Evolutionary conservation across 2,797 vertebrate species (phyloP), one percentile per base, ranked within the genome.

Genomic region (Poeciliopsis gracilis): DNA sequence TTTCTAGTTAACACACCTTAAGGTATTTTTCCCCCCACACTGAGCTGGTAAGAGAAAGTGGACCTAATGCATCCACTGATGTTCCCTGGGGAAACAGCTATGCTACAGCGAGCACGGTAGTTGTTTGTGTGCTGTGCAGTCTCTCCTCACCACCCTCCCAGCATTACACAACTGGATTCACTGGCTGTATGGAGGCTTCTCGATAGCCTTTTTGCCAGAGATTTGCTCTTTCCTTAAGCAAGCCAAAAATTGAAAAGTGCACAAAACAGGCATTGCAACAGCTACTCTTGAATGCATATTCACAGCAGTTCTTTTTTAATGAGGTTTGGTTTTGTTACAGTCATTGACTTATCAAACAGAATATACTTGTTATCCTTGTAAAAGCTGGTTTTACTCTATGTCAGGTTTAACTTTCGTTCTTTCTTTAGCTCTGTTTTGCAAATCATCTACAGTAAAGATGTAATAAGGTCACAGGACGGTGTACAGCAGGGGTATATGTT

Each of bases 91-190:
- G 82, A n/a, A 53, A 49, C 63, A 84, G 79, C 75, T 51, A 72
- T 72, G 79, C 81, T 74, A 73, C 78, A 66, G 67, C 51, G 73
- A 82, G 76, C 85, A 77, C 80, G 59, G 63, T 51, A 45, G n/a
- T 59, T 87, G 77, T 79, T 72, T 72, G 55, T 79, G 71, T 81
- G 41, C 55, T 76, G 33, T 51, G 47, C 59, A 30, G 55, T 13
- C n/a, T 13, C 55, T 28, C 16, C 16, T 9, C 51, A 53, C 20
- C 30, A n/a, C 59, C 63, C 53, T 49, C 55, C 71, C 38, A 73
- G 83, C 66, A 77, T 75, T 80, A 75, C 80, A 84, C 82, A 75
- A 38, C 73, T 69, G 73, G 84, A 67, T 76, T 86, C 45, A 55
- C 46, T 73, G 80, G 71, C 33, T 83, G 79, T 85, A 53, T 79